Conservation (phyloP, 2,113 vertebrate genomes). For the Corythaeola cristata region DNA sequence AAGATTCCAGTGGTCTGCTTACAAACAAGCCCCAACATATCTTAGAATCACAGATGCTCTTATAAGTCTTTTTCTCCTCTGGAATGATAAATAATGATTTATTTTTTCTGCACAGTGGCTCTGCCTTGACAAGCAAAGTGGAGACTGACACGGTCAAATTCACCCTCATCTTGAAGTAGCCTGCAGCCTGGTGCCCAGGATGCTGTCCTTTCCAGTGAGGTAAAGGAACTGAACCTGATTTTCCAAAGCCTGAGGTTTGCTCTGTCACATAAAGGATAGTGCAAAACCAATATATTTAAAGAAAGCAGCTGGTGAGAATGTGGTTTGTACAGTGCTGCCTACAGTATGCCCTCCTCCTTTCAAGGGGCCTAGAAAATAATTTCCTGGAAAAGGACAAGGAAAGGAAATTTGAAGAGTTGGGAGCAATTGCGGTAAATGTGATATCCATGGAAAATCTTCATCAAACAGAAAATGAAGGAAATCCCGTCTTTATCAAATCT, state of each 20-base stretch:
- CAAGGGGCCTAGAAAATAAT: not conserved
- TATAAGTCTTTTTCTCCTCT: not conserved
- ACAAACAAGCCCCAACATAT: not conserved
- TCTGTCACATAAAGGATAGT: not conserved
- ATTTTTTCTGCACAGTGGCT: not conserved
- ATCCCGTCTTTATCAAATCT: not conserved
- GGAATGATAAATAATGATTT: not conserved
- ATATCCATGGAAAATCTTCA: not conserved
- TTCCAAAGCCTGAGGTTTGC: not conserved
- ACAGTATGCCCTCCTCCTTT: not conserved
- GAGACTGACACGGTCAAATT: not conserved
- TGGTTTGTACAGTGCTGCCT: not conserved
- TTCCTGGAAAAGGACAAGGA: not conserved
- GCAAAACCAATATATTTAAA: not conserved
- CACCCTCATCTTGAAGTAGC: not conserved
- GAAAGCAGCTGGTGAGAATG: not conserved
- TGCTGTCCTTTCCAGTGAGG: not conserved
- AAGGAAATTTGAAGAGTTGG: not conserved
- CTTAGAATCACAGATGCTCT: not conserved
- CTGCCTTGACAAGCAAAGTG: not conserved
- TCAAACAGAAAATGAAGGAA: not conserved
- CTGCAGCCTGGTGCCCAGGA: not conserved
- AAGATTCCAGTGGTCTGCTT: not conserved
- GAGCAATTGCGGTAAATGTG: not conserved
- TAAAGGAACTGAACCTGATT: not conserved